Conservation (phyloP, 2,797 vertebrate genomes). For the Coendou prehensilis region DNA sequence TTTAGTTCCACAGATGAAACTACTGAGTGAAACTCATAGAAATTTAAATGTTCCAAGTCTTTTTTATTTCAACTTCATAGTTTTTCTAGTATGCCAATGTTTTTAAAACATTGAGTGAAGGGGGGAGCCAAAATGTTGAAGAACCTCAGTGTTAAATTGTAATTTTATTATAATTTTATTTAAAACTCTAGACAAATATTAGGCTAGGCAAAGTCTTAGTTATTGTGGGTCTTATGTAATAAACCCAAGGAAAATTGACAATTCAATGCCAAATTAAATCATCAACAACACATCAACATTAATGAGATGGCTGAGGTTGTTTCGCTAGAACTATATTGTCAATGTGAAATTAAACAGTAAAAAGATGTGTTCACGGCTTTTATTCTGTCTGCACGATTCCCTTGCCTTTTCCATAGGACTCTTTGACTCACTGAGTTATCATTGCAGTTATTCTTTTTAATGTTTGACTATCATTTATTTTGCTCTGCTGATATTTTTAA, state of each 20-base stretch:
- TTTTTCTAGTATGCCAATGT: background rate
- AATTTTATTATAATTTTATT: conserved; percentile 27
- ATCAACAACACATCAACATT: background rate
- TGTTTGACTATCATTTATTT: background rate
- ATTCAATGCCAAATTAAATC: conserved; percentile 39
- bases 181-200: background rate
- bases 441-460: background rate
- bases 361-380: background rate
- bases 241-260: conserved; percentile 25
- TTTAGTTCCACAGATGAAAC: background rate
- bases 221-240: conserved; percentile 5
- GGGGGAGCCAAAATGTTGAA: background rate
- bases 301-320: background rate
- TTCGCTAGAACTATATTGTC: conserved; percentile 14
- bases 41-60: background rate
- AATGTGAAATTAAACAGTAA: background rate
- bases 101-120: background rate
- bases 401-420: background rate
- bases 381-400: background rate
- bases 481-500: conserved; percentile 43
- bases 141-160: background rate
- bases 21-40: background rate
- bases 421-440: background rate
- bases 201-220: background rate
- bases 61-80: background rate